Evolutionary conservation across 1,140 invertebrate genomes (phyloP).

Genomic region (Brachionus sp.): DNA sequence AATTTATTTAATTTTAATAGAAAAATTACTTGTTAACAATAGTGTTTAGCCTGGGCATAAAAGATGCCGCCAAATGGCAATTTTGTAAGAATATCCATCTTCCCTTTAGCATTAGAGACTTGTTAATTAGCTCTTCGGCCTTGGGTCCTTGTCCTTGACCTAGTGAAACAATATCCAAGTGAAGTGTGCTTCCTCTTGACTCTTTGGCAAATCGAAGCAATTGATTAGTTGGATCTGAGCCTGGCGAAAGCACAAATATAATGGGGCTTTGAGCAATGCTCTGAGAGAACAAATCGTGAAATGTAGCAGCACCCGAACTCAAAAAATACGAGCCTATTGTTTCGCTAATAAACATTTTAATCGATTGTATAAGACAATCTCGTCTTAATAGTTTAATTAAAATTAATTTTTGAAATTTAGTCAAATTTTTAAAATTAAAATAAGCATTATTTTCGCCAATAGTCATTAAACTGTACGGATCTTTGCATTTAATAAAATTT

Average conservation of each 20-base stretch:
- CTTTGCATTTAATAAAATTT: background rate
- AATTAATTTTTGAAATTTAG: conserved; percentile 53
- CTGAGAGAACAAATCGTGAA: conserved; percentile 56
- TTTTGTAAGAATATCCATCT: conserved; percentile 73
- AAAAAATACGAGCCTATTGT: conserved; percentile 53
- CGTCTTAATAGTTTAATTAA: conserved; percentile 53
- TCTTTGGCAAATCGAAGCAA: conserved; percentile 58
- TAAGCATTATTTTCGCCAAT: background rate
- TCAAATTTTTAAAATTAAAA: conserved; percentile 19
- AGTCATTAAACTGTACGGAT: conserved; percentile 5
- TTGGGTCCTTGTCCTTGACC: conserved; percentile 61
- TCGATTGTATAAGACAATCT: conserved; percentile 51
- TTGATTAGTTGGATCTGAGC: conserved; percentile 55
- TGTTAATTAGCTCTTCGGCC: conserved; percentile 59
- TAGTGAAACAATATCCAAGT: conserved; percentile 58
- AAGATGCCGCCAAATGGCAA: conserved; percentile 73
- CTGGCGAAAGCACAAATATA: conserved; percentile 58
- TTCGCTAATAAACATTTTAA: conserved; percentile 52
- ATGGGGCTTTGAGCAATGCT: conserved; percentile 54
- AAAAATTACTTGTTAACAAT: conserved; percentile 36
- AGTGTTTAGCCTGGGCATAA: conserved; percentile 56
- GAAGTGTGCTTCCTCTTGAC: conserved; percentile 53
- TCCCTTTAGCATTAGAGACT: conserved; percentile 55
- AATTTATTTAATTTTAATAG: background rate
- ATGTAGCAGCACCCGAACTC: conserved; percentile 49